Conservation (phyloP, 2,888 invertebrate species). For the Lysandra coridon region DNA sequence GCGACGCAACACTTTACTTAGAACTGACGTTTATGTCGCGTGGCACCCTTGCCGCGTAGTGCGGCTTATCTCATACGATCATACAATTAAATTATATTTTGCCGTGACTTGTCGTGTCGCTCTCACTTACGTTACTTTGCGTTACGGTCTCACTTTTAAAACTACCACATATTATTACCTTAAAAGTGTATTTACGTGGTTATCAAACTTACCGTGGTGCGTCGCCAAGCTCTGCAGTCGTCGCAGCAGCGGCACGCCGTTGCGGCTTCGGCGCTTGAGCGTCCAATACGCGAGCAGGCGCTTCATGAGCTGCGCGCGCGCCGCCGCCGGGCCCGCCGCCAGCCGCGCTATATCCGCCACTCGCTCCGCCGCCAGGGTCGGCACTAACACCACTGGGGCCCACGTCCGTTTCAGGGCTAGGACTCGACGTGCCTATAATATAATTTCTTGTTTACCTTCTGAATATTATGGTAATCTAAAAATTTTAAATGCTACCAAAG, state of each 20-base stretch:
- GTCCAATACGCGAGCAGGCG: conserved; percentile 98
- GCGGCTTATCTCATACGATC: no score
- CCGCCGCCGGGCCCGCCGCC: conserved; percentile 82
- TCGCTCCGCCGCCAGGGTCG: conserved; percentile 93
- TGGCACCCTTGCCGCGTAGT: no score
- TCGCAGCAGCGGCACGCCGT: conserved; percentile 96
- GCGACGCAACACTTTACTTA: no score
- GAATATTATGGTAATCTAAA: background rate
- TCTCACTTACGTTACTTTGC: no score
- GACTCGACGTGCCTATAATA: conserved; percentile 85
- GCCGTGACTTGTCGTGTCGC: no score
- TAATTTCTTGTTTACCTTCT: background rate
- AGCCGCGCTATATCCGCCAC: conserved; percentile 92
- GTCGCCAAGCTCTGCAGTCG: conserved; percentile 70
- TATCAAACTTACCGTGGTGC: conserved; percentile 49
- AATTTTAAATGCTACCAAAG: background rate
- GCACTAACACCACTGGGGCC: conserved; percentile 95
- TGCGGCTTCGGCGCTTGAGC: conserved; percentile 94
- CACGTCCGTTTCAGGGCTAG: conserved; percentile 94
- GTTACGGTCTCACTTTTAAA: no score
- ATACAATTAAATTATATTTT: no score
- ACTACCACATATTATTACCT: no score
- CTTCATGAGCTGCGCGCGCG: conserved; percentile 92
- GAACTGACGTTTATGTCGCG: no score
- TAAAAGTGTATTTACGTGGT: no score